These are phyloP conservation scores for Cataglyphis rosenhaueri DNA, from an alignment of 2,888 invertebrate genomes.

Conservation along the genomic window DNA sequence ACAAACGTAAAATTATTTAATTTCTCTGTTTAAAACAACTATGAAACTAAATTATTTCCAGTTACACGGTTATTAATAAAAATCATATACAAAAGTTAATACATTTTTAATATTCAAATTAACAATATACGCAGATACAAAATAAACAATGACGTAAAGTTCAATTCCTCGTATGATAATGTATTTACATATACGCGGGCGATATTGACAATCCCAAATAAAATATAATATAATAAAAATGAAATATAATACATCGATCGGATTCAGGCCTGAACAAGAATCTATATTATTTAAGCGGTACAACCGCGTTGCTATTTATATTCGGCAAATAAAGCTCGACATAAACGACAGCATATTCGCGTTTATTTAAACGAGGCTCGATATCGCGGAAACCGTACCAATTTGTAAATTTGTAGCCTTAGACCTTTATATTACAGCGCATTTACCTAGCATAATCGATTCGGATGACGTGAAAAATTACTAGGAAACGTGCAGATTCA, in stretches of 20 bases:
- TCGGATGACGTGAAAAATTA: conserved; percentile 60
- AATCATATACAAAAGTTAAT: background rate
- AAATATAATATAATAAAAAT: conserved; percentile 4
- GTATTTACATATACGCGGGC: background rate
- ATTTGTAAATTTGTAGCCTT: conserved; percentile 30
- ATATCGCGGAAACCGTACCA: background rate
- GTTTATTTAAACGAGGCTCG: background rate
- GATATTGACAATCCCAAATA: background rate
- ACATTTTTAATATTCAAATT: conserved; percentile 10
- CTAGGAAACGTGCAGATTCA: conserved; percentile 60
- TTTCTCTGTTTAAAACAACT: conserved; percentile 1
- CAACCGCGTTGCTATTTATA: background rate
- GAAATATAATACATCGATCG: conserved; percentile 11
- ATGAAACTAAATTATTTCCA: conserved; percentile 22
- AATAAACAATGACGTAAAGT: conserved; percentile 12
- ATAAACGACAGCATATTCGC: background rate
- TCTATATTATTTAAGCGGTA: background rate
- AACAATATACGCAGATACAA: conserved; percentile 8
- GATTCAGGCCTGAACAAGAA: conserved; percentile 13
- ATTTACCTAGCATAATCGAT: conserved; percentile 56
- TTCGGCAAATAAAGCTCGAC: background rate
- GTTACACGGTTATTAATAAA: conserved; percentile 20
- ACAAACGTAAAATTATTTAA: conserved; percentile 10
- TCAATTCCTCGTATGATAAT: conserved; percentile 10
- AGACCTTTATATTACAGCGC: conserved; percentile 53